These are phyloP conservation scores for Neoitamus cyanurus DNA, from an alignment of 2,888 invertebrate species.

Conservation along the genomic window DNA sequence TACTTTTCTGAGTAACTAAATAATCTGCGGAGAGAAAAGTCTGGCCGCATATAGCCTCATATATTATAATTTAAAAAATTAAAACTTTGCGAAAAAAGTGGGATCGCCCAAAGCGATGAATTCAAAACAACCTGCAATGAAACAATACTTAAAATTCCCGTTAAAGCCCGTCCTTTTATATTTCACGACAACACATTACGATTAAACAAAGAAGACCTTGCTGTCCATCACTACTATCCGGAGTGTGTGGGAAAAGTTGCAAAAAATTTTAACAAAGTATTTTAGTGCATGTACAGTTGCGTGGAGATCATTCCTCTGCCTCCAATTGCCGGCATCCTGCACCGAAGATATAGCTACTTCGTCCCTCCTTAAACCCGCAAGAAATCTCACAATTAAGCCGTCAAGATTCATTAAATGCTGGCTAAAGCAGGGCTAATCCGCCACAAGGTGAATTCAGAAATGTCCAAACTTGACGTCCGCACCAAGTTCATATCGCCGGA, in stretches of 20 bases:
- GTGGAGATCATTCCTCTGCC: conserved; percentile 6
- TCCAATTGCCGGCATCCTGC: background rate
- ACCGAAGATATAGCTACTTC: background rate
- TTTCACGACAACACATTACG: background rate
- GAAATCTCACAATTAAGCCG: conserved; percentile 36
- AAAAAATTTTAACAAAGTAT: background rate
- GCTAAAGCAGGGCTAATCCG: conserved; percentile 35
- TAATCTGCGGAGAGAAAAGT: no score
- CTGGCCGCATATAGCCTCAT: no score
- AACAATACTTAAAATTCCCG: background rate
- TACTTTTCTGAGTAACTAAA: no score
- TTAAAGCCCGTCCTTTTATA: background rate
- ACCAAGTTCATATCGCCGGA: conserved; percentile 27
- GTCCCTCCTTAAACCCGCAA: background rate
- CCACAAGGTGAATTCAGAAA: conserved; percentile 36
- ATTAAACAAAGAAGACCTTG: background rate
- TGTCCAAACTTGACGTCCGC: conserved; percentile 10
- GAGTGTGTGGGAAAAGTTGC: background rate
- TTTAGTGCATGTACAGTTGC: conserved; percentile 9
- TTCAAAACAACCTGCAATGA: no score
- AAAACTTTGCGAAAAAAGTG: no score
- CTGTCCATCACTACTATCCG: conserved; percentile 3
- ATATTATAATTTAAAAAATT: no score
- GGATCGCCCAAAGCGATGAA: background rate
- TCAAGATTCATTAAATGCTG: conserved; percentile 41